These are phyloP conservation scores for Actinostola sp. DNA, from an alignment of 92 coral and sea anemone species.

Conservation along the genomic window DNA sequence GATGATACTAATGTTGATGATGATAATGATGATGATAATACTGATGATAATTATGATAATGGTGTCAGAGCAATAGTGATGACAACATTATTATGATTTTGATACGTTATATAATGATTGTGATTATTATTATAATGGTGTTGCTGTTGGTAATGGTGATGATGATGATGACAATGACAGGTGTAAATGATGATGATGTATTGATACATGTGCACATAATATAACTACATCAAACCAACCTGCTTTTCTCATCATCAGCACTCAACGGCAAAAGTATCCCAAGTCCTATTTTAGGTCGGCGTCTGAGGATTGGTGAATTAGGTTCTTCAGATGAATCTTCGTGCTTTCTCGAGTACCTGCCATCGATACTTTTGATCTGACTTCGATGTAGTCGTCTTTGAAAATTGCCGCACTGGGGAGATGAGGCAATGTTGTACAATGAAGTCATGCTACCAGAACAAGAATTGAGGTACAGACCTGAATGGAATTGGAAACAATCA, in stretches of 20 bases:
- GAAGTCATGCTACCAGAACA: slow-evolving; percentile 46
- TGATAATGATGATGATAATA: no score
- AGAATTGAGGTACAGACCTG: slow-evolving; percentile 23
- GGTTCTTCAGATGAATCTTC: slow-evolving; percentile 77
- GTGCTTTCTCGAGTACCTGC: slow-evolving; percentile 67
- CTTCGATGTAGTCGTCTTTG: slow-evolving; percentile 90
- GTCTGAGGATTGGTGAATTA: slow-evolving; percentile 73
- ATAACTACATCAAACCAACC: slow-evolving; percentile 34
- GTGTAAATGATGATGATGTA: background rate
- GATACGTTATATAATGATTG: no score
- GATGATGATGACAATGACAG: no score
- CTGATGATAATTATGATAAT: no score
- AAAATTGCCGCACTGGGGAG: slow-evolving; percentile 91
- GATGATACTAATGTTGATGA: no score
- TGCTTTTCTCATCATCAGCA: slow-evolving; percentile 76
- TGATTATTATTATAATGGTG: no score
- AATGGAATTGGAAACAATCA: background rate
- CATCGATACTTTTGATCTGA: slow-evolving; percentile 91
- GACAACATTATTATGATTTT: no score
- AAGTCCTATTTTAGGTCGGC: slow-evolving; percentile 91
- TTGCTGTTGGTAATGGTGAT: no score
- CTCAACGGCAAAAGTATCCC: slow-evolving; percentile 84
- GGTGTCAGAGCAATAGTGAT: no score
- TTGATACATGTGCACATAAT: background rate
- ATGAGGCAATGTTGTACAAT: slow-evolving; percentile 58